Conservation (phyloP, 2,113 vertebrate species). For the Neopipo cinnamomea region DNA sequence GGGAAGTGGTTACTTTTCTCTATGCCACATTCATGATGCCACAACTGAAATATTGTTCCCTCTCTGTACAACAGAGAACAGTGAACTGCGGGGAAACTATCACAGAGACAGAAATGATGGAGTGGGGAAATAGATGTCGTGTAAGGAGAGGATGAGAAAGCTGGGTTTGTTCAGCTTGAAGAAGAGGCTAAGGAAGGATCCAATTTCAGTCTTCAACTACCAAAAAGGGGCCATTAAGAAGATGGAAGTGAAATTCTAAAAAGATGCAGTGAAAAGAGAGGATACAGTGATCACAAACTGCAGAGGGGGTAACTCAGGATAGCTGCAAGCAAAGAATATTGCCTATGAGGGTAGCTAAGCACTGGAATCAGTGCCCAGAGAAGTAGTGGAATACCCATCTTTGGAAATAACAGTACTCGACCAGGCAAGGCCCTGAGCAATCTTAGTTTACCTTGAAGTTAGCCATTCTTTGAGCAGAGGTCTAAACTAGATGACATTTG, state of each 20-base stretch:
- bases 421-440: not conserved
- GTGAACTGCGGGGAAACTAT: not conserved
- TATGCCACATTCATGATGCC: not conserved
- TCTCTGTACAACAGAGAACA: not conserved
- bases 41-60: not conserved
- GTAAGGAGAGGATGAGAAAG: not conserved
- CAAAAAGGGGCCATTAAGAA: not conserved
- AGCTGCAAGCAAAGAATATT: not conserved
- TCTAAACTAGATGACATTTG: not conserved
- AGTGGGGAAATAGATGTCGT: rapidly evolving
- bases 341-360: not conserved
- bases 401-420: not conserved
- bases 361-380: not conserved
- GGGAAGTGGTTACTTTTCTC: not conserved
- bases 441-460: not conserved
- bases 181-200: not conserved
- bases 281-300: not conserved
- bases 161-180: not conserved
- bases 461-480: not conserved
- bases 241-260: not conserved
- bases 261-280: not conserved
- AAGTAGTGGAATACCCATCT: not conserved
- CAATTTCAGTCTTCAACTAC: not conserved
- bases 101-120: not conserved
- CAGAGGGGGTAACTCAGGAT: not conserved